Base-by-base conservation (phyloP, 2,797 vertebrate species). In the Bufotes viridis region DNA sequence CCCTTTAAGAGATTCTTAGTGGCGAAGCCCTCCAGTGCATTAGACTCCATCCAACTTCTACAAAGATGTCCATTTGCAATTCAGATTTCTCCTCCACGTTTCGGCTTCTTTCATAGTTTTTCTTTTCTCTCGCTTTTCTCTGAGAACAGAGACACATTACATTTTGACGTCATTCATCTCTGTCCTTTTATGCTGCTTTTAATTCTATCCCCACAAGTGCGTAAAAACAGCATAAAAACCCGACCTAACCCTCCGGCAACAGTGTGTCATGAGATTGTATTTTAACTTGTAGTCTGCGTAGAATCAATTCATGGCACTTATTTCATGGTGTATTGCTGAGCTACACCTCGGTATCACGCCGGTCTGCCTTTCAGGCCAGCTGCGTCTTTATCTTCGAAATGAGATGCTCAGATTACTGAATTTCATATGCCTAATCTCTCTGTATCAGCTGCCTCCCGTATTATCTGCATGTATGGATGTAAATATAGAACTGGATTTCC, bases 151-250 rank as follows among this genome's bases (percentile, higher is more conserved):
- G 42, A 8, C 63, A 58, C 82, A 6, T 72, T 55, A 83, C 69
- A 34, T 58, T 67, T 83, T 83, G 24, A 83, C 82, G 82, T 82
- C 63, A 81, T 81, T 81, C 61, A 81, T 81, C 79, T 81, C 65
- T 81, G 58, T 49, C 81, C 26, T 69, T 83, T 83, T 58, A 83
- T 83, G 67, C 67, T 9, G 17, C 15, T 69, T 83, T 60, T 57
- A 83, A 83, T 72, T 67, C 57, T 57, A 58, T 72, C 24, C 82
- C 22, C 24, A 58, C 11, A 58, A 57, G 51, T 53, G 53, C 51
- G 67, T 70, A 72, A 29, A 57, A 72, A 15, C 34, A 26, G 67
- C 82, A 83, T 29, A 49, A 70, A 81, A 82, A 69, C 29, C 9
- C 17, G 4, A 15, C 14, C 17, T 6, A 55, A 24, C 49, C 82